phyloP scores from a whole-genome alignment of 2,888 invertebrate species.

The Idaea biselata region DNA sequence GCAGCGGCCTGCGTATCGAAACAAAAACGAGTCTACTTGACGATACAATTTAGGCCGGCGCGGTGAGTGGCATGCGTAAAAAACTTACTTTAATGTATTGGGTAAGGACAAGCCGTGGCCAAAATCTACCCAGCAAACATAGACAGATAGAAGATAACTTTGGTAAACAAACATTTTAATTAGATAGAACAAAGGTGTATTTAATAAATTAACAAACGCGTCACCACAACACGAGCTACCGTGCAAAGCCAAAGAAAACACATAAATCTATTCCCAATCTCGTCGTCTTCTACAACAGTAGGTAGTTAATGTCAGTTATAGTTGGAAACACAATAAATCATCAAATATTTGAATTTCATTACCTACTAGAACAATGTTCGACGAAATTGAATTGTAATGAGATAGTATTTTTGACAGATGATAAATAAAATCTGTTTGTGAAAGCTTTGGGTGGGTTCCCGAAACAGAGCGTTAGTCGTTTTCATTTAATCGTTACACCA shows the following conservation, averaged over 20 bases:
- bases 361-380: constrained; percentile 12
- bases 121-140: neutral
- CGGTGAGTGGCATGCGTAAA: too few relatives aligned
- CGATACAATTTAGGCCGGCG: too few relatives aligned
- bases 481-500: too few relatives aligned
- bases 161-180: neutral
- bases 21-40: too few relatives aligned
- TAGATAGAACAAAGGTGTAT: neutral
- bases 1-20: too few relatives aligned
- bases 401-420: neutral
- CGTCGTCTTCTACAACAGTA: constrained; percentile 10
- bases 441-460: neutral
- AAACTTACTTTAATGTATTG: too few relatives aligned
- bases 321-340: constrained; percentile 26
- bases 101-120: too few relatives aligned
- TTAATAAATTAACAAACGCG: neutral
- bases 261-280: constrained; percentile 31
- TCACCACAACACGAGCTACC: neutral
- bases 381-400: constrained; percentile 1
- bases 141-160: neutral
- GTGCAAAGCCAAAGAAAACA: constrained; percentile 31
- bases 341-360: constrained; percentile 27
- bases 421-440: neutral
- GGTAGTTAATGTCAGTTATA: constrained; percentile 27
- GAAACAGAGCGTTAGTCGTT: too few relatives aligned